These are phyloP conservation scores for Enhydra lutris DNA, from an alignment of 2,113 vertebrate species.

Conservation along the genomic window DNA sequence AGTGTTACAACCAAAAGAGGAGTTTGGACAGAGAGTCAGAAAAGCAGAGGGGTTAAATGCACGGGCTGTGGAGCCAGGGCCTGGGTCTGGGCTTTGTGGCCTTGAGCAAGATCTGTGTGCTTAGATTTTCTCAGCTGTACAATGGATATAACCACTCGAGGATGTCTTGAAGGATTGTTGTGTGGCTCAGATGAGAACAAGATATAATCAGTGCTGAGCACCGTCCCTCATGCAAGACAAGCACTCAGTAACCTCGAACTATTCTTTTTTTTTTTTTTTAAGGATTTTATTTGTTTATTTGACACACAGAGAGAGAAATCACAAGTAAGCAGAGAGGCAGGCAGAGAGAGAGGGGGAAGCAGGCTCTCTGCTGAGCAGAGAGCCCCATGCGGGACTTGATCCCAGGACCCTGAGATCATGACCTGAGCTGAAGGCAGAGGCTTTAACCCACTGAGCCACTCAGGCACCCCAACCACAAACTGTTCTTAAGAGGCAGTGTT, in stretches of 20 bases:
- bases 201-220: not conserved
- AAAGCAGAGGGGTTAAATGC: not conserved
- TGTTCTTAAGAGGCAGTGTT: not conserved
- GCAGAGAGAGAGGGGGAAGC: no score
- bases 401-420: no score
- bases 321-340: no score
- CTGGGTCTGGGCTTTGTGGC: not conserved
- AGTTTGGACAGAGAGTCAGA: not conserved
- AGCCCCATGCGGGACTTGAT: no score
- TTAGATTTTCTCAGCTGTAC: not conserved
- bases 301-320: no score
- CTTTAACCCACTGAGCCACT: no score
- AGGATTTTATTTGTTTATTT: no score
- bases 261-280: not conserved
- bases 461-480: not conserved
- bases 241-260: fast-evolving
- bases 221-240: not conserved
- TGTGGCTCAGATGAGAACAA: not conserved
- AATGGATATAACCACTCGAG: not conserved
- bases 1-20: not conserved
- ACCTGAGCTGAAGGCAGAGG: no score
- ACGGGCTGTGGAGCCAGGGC: not conserved
- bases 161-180: not conserved
- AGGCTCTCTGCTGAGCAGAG: no score
- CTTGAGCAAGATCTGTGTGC: not conserved